Evolutionary conservation across 2,888 invertebrate genomes (phyloP).

Genomic region (Chrysotoxum bicinctum): DNA sequence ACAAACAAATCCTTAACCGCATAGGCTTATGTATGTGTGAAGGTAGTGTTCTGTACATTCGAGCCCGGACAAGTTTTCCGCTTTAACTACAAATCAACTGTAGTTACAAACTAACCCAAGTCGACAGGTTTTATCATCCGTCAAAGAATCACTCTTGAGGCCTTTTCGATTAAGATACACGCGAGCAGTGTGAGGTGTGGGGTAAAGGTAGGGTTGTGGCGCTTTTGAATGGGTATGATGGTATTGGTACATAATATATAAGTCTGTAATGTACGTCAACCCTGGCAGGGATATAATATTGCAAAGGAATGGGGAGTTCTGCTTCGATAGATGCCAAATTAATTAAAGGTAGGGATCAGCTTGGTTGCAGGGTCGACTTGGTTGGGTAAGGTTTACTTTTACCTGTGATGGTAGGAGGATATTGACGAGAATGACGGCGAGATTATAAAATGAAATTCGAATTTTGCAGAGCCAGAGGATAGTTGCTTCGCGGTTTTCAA

Average conservation of each 20-base stretch:
- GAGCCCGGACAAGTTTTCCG: constrained; percentile 23
- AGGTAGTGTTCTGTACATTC: neutral
- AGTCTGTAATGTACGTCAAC: neutral
- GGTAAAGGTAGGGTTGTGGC: constrained; percentile 17
- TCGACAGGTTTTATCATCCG: constrained; percentile 53
- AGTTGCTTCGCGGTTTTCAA: constrained; percentile 7
- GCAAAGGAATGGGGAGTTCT: constrained; percentile 26
- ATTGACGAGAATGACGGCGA: constrained; percentile 25
- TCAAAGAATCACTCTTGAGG: constrained; percentile 48
- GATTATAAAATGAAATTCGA: constrained; percentile 59
- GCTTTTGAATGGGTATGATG: neutral
- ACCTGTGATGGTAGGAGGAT: neutral
- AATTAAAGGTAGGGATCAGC: constrained; percentile 62
- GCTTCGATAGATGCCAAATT: constrained; percentile 57
- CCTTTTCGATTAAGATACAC: constrained; percentile 24
- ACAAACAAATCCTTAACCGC: constrained; percentile 6
- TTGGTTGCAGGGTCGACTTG: constrained; percentile 13
- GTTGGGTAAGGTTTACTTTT: neutral
- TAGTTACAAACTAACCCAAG: constrained; percentile 43
- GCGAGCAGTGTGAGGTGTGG: neutral
- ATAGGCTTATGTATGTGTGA: neutral
- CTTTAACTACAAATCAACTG: constrained; percentile 48
- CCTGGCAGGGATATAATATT: neutral
- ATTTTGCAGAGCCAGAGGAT: constrained; percentile 21
- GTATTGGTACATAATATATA: neutral